Conservation (phyloP, 2,113 vertebrate genomes). For the Anarhynchus alexandrinus region DNA sequence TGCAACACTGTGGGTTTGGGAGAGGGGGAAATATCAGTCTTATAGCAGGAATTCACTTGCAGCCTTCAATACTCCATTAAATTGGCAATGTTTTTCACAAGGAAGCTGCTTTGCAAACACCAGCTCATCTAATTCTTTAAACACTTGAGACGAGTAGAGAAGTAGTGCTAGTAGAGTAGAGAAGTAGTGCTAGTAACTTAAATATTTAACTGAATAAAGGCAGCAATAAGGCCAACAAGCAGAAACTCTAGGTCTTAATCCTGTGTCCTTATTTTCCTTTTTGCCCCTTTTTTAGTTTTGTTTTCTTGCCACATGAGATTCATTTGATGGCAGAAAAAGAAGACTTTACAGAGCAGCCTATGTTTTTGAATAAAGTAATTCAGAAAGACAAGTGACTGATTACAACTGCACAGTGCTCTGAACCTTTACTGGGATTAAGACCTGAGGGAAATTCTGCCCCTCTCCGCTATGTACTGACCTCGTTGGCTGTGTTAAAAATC, state of each 20-base stretch:
- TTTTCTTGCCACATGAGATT: neutral
- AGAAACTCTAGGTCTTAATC: neutral
- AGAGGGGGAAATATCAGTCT: neutral
- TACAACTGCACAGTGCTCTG: neutral
- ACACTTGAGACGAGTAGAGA: rapidly evolving
- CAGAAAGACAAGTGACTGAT: conserved; percentile 40
- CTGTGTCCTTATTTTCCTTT: neutral
- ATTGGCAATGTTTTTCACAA: neutral
- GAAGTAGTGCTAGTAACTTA: neutral
- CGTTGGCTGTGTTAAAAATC: neutral
- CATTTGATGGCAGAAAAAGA: neutral
- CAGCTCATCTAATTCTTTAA: neutral
- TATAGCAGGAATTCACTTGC: neutral
- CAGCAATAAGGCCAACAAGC: neutral
- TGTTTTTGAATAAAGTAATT: conserved; percentile 2
- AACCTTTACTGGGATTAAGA: neutral
- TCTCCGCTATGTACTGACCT: neutral
- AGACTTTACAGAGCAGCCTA: neutral
- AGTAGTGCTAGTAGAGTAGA: neutral
- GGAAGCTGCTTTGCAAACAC: neutral
- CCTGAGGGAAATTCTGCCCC: conserved; percentile 20
- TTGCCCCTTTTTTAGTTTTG: neutral
- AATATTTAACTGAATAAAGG: neutral
- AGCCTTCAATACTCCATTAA: neutral
- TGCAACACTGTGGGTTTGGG: rapidly evolving